These are phyloP conservation scores for Xiphophorus hellerii DNA, from an alignment of 2,113 vertebrate species.

Conservation along the genomic window DNA sequence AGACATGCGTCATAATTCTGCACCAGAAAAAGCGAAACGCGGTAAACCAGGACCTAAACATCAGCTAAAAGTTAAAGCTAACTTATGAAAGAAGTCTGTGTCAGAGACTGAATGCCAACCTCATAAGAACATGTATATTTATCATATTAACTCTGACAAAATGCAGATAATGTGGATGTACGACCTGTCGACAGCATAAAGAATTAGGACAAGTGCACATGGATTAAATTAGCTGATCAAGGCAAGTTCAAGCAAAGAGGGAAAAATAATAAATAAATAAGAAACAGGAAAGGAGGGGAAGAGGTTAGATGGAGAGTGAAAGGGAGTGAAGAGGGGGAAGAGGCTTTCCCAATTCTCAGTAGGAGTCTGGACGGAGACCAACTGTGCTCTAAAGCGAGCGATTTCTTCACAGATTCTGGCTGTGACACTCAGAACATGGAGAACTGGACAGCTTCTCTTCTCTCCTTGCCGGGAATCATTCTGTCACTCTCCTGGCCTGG, in stretches of 20 bases:
- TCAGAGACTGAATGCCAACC: no score
- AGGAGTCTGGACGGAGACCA: constrained; percentile 24
- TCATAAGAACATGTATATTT: no score
- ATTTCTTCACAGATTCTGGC: constrained; percentile 45
- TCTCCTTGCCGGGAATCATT: constrained; percentile 43
- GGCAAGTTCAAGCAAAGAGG: neutral
- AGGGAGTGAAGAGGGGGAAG: constrained; percentile 24
- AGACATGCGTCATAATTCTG: no score
- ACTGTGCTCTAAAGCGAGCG: constrained; percentile 25
- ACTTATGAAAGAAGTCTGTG: no score
- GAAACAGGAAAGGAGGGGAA: constrained; percentile 12
- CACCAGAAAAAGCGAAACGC: no score
- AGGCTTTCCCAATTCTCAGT: constrained; percentile 19
- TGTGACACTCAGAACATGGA: constrained; percentile 24
- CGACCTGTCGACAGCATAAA: neutral
- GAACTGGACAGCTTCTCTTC: constrained; percentile 46
- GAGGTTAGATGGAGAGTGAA: constrained; percentile 10
- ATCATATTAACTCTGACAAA: neutral
- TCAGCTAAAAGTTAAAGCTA: no score
- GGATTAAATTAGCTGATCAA: neutral
- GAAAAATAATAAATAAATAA: constrained; percentile 2
- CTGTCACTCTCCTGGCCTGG: constrained; percentile 51
- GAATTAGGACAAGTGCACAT: neutral
- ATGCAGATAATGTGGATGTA: constrained; percentile 5
- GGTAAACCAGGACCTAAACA: no score